Evolutionary conservation across 2,797 vertebrate genomes (phyloP), one percentile per base, ranked within the genome.

Genomic region (Naso thynnoides): DNA sequence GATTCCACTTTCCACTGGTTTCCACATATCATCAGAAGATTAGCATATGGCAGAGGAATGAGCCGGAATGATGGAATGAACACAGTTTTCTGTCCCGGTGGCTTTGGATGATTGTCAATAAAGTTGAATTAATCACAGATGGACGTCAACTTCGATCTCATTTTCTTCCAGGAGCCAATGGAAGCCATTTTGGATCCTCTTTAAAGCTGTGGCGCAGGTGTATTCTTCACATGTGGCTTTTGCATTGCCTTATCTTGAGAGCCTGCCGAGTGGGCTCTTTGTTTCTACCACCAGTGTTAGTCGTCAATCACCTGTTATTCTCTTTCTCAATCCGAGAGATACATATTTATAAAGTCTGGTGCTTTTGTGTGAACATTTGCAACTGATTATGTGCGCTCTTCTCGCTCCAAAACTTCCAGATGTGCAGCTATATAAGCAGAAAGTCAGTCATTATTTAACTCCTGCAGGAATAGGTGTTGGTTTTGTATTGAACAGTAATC

Each of bases 281-380:
- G 74, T 85, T 90, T 91, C 85, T 75, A 85, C 86, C 53, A 87
- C 86, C 91, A 82, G 44, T 85, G 85, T 91, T 88, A 87, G 88
- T 92, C 82, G 29, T 81, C 80, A 77, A 79, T 89, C 88, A 88
- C 88, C 71, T 84, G 76, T 70, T 76, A 57, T 82, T 77, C 69
- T 83, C 78, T 66, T 65, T 82, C 75, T 62, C 55, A 50, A 70
- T 73, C 27, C 1, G 33, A 81, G 54, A 75, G 78, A 88, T 93
- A 78, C 90, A 93, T 93, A 92, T 94, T 92, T 90, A 93, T 94
- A 86, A 92, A 85, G 78, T 70, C 72, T 79, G 79, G 79, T 78
- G 79, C 74, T 71, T 86, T 86, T 45, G 73, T 60, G 71, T 55
- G 50, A 87, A 88, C 90, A 94, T 94, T 94, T 92, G 89, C 78